A percentile compares a stretch with the other conserved stretches of the same genome.
Conservation (phyloP, 2,113 vertebrate species). For the Macaca nemestrina region DNA sequence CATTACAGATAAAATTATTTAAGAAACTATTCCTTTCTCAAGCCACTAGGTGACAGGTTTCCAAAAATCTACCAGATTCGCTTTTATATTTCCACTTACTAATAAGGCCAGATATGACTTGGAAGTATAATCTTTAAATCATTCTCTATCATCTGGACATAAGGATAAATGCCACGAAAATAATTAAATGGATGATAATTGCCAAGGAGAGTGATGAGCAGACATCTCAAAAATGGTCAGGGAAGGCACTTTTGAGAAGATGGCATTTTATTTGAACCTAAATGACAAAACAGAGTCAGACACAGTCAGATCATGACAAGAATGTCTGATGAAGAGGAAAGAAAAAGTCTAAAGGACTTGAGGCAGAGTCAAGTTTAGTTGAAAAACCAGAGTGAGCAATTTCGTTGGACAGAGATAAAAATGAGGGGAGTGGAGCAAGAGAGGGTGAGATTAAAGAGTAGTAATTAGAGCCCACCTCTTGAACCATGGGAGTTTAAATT, state of each 20-base stretch:
- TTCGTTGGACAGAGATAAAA: neutral
- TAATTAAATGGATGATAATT: neutral
- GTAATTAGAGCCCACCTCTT: neutral
- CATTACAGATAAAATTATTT: neutral
- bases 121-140: neutral
- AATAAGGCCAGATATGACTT: neutral
- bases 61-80: neutral
- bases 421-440: too few species aligned
- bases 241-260: neutral
- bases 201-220: neutral
- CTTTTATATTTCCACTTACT: neutral
- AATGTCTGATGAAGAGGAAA: neutral
- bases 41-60: neutral
- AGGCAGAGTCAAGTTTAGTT: neutral
- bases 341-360: neutral
- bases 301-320: neutral
- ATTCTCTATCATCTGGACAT: neutral
- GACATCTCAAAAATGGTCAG: neutral
- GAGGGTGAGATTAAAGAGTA: neutral
- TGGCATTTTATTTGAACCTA: neutral
- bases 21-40: neutral
- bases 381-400: neutral
- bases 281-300: neutral
- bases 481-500: neutral
- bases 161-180: neutral